Evolutionary conservation across 2,888 invertebrate species (phyloP), one percentile per base, ranked within the genome.

Genomic region (Tinea semifulvella): DNA sequence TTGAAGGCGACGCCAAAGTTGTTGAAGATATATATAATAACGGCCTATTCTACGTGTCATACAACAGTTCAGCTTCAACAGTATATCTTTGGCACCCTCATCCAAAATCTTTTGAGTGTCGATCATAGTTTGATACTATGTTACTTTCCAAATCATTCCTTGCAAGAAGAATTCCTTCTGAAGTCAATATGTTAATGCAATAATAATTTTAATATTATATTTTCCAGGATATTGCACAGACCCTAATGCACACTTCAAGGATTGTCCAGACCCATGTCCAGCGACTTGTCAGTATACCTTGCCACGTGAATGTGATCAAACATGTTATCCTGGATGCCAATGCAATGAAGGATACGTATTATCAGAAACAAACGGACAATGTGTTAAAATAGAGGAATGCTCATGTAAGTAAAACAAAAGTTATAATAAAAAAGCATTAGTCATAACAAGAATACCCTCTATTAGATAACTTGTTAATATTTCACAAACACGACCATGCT

Each of bases 291-390:
- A 48, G 18, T 40, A 48, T 28, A 49, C 49, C 16, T 46, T 26
- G 8, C 49, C 49, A 10, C 14, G 10, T 14, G 14, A 13, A 3
- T 35, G 35, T 35, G 16, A 35, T 8, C 11, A 35, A 10, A 3
- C 7, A 8, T 48, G 46, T 19, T 10, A 20, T 26, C 40, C 35
- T n/a, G 46, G 49, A 22, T 49, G 49, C 26, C 40, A 49, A 43
- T 49, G 49, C 10, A 49, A 48, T 17, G 35, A 36, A 4, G 49
- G 49, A 13, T 48, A 49, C 10, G 48, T 49, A 2, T 36, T 49
- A 10, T 49, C 49, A 13, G 46, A 42, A 27, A 22, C 42, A 18
- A 42, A 19, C 1, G 42, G 45, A 3, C 27, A 20, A 22, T 49
- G 49, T 39, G 49, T 49, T 7, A 22, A 35, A 40, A 22, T 48